A percentile compares a stretch with the other conserved stretches of the same genome.
These are phyloP conservation scores for Rallus crepitans DNA, from an alignment of 2,797 vertebrate genomes.

Conservation along the genomic window DNA sequence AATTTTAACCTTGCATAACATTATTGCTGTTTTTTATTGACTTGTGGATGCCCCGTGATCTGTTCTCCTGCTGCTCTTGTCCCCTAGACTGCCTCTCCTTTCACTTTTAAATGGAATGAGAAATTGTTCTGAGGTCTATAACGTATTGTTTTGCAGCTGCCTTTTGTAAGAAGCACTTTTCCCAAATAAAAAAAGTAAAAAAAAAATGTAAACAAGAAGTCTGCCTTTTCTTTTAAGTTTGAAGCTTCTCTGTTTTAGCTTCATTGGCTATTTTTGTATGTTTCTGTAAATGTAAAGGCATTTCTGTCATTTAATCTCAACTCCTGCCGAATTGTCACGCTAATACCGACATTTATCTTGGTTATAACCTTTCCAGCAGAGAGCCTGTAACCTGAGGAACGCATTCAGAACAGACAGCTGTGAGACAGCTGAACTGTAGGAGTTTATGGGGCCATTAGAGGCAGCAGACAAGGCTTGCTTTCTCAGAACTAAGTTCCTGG, in stretches of 20 bases:
- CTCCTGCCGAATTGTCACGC: neutral
- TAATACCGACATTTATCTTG: neutral
- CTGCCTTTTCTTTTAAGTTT: conserved; percentile 21
- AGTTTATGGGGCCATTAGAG: neutral
- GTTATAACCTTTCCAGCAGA: neutral
- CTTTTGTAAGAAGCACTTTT: conserved; percentile 88
- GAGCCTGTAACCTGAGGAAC: neutral
- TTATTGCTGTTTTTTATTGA: conserved; percentile 75
- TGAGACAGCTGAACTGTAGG: neutral
- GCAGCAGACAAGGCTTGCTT: neutral
- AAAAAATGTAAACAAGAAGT: conserved; percentile 26
- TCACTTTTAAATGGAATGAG: conserved; percentile 78
- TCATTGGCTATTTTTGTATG: neutral
- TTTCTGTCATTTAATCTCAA: neutral
- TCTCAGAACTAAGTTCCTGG: neutral
- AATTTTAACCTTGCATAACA: conserved; percentile 75
- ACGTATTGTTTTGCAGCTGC: conserved; percentile 82
- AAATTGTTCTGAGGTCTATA: conserved; percentile 80
- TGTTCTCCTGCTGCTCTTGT: conserved; percentile 74
- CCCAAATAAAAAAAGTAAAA: conserved; percentile 79
- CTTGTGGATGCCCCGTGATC: conserved; percentile 71
- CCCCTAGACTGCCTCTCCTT: conserved; percentile 73
- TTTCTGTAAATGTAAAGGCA: neutral
- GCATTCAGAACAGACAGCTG: neutral
- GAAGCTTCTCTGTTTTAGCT: neutral